These are phyloP conservation scores for Desmodus rotundus DNA, from an alignment of 2,113 vertebrate species.

Conservation along the genomic window DNA sequence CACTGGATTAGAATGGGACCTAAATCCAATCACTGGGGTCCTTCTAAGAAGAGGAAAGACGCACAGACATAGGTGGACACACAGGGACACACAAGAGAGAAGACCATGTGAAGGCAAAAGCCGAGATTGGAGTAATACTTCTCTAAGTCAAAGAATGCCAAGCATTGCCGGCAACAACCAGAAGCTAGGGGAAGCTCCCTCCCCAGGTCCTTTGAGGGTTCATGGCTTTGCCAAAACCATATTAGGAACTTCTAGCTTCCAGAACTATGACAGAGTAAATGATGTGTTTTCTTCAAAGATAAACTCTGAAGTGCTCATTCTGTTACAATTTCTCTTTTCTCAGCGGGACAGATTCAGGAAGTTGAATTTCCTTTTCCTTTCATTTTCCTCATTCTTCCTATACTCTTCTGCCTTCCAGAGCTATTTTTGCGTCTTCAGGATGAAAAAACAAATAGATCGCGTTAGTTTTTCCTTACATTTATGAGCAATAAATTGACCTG, in stretches of 20 bases:
- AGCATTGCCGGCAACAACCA: not conserved
- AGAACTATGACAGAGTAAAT: not conserved
- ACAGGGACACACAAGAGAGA: not conserved
- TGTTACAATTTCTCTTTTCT: not conserved
- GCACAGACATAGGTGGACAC: not conserved
- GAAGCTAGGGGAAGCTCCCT: not conserved
- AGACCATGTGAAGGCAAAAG: not conserved
- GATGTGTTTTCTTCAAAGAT: not conserved
- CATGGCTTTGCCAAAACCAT: not conserved
- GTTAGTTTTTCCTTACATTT: not conserved
- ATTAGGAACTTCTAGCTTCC: not conserved
- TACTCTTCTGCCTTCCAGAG: not conserved
- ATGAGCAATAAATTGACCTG: not conserved
- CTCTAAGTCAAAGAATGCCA: not conserved
- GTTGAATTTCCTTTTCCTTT: not conserved
- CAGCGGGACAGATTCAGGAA: not conserved
- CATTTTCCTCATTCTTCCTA: not conserved
- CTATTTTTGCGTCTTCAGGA: not conserved
- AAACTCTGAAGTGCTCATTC: not conserved
- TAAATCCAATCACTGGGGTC: not conserved
- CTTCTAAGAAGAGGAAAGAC: not conserved
- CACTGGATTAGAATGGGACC: not conserved
- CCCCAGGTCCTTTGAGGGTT: not conserved
- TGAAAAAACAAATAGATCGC: not conserved
- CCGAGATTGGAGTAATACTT: not conserved